Percentiles rank a stretch among this genome's conserved stretches.
Conservation (phyloP, 2,888 invertebrate genomes). For the Phengaris alcon region DNA sequence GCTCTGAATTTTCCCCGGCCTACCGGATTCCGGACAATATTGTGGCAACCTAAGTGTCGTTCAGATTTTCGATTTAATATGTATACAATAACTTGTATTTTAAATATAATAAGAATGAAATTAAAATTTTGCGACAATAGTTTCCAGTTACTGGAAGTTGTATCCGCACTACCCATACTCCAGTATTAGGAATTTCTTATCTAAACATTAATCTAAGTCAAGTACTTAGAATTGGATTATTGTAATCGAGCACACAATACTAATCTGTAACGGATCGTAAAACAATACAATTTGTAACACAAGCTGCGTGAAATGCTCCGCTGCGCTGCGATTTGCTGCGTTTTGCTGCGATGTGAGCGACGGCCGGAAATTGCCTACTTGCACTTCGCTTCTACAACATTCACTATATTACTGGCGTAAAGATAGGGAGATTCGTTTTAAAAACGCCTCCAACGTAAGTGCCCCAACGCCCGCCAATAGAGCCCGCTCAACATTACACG, state of each 20-base stretch:
- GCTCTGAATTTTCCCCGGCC: too few relatives aligned
- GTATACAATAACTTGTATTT: too few relatives aligned
- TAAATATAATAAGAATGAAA: too few relatives aligned
- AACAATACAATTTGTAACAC: constrained; percentile 31
- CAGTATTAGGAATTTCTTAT: neutral
- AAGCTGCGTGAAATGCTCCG: constrained; percentile 39
- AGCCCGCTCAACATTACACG: too few relatives aligned
- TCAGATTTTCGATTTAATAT: too few relatives aligned
- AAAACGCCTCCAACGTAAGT: neutral
- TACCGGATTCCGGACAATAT: too few relatives aligned
- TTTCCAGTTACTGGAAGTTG: neutral
- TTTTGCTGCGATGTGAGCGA: constrained; percentile 43
- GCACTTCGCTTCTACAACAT: constrained; percentile 37
- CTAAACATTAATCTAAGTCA: neutral
- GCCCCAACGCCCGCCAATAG: neutral
- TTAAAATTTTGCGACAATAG: neutral
- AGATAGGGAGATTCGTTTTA: neutral
- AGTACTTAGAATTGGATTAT: neutral
- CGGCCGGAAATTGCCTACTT: constrained; percentile 55
- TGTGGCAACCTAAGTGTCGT: too few relatives aligned
- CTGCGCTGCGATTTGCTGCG: neutral
- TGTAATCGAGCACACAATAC: neutral
- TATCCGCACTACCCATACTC: neutral
- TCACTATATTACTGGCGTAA: neutral
- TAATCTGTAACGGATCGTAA: constrained; percentile 14